Evolutionary conservation across 1,140 invertebrate genomes (phyloP), one percentile per base, ranked within the genome.

Genomic region (Paracyclopina nana): DNA sequence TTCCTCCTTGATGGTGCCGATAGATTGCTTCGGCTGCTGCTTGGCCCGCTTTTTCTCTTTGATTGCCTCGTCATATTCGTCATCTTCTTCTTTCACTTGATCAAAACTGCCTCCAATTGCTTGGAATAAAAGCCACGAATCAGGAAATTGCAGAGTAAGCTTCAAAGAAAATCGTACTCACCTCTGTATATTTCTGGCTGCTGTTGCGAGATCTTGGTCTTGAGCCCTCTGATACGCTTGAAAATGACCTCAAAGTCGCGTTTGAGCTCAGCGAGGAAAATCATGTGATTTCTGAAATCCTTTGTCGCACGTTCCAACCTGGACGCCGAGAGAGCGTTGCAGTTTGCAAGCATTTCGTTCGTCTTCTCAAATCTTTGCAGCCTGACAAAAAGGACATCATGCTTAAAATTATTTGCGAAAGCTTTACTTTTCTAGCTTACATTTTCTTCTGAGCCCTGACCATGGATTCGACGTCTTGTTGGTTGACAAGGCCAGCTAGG

Each of bases 321-420:
- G 53, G 75, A 70, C 6, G 79, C 72, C 4, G 85, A 86, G 4
- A 95, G 63, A 4, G 81, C 77, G 65, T 94, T 94, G 59, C 87
- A 92, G 59, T 94, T 94, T 20, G 85, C 79, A 20, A 95, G 64
- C 88, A 94, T 95, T 72, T 94, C 88, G 61, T 92, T 95, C 2
- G 88, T 92, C 61, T 95, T 95, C 60, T 95, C 90, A 68, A 91
- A 95, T 53, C 87, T 70, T 57, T 87, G 82, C 20, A 95, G 64
- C 85, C 88, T 95, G 61, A 31, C 71, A 67, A 59, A 48, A 57
- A 56, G 56, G 54, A 53, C 49, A 55, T 53, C 9, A 2, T 6
- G 3, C 18, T 34, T 51, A n/a, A 9, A 14, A 11, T 4, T 53
- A 34, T 3, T 6, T 31, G 27, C 46, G 48, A 0, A n/a, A 12